Percentiles rank a stretch among this genome's conserved stretches.
These are phyloP conservation scores for Caligus rogercresseyi DNA, from an alignment of 1,140 invertebrate species.

Conservation along the genomic window DNA sequence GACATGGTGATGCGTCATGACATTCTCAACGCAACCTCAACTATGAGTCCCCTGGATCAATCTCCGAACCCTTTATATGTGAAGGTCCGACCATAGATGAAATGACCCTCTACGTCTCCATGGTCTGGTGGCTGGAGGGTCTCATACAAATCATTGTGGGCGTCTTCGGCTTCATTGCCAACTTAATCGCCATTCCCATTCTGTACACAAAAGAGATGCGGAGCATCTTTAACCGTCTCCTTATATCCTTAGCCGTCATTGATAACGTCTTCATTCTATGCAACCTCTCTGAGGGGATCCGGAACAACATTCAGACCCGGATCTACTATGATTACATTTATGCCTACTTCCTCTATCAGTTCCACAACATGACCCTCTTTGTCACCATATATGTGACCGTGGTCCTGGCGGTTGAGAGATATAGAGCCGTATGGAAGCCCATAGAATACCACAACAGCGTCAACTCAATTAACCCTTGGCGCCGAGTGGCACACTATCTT, in stretches of 20 bases:
- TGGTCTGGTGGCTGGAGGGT: constrained; percentile 14
- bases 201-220: constrained; percentile 8
- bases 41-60: too few species aligned
- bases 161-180: constrained; percentile 6
- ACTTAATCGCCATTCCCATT: constrained; percentile 12
- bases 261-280: constrained; percentile 16
- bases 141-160: constrained; percentile 8
- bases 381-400: constrained; percentile 10
- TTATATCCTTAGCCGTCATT: constrained; percentile 10
- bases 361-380: constrained; percentile 14
- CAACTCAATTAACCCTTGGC: constrained; percentile 5
- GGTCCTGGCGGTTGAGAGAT: constrained; percentile 9
- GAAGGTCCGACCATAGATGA: constrained; percentile 2
- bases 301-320: constrained; percentile 7
- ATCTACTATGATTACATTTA: constrained; percentile 4
- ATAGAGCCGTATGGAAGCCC: constrained; percentile 11
- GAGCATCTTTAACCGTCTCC: constrained; percentile 9
- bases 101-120: constrained; percentile 3
- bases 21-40: too few species aligned
- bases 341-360: constrained; percentile 14
- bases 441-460: constrained; percentile 15
- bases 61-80: constrained; percentile 2
- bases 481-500: constrained; percentile 8
- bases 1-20: too few species aligned
- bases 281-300: background rate